Evolutionary conservation across 1,140 invertebrate genomes (phyloP).

Genomic region (Tetranychus urticae): DNA sequence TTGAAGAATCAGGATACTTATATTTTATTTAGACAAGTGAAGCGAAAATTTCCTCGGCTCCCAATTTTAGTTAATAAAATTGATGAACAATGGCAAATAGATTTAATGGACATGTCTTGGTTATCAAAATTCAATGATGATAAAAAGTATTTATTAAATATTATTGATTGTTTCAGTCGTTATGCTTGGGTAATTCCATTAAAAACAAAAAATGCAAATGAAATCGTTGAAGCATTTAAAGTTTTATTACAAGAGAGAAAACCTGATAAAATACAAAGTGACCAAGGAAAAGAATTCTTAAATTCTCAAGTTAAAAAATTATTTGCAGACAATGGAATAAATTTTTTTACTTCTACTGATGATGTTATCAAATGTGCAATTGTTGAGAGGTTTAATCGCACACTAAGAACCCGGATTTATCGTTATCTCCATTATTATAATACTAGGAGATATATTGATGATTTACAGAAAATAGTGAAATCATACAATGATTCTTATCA

Average conservation of each 20-base stretch:
- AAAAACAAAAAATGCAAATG: conserved; percentile 9
- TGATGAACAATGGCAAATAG: conserved; percentile 13
- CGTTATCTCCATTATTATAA: conserved; percentile 21
- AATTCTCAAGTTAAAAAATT: conserved; percentile 14
- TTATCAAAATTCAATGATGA: conserved; percentile 11
- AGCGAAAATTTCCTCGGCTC: conserved; percentile 12
- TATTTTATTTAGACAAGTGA: conserved; percentile 11
- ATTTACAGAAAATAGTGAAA: conserved; percentile 18
- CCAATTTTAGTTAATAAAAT: conserved; percentile 5
- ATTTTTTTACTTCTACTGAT: conserved; percentile 21
- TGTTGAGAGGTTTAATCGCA: conserved; percentile 24
- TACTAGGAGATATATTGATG: conserved; percentile 20
- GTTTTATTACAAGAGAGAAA: conserved; percentile 7
- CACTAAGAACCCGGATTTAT: conserved; percentile 24
- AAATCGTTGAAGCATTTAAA: conserved; percentile 8
- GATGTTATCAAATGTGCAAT: conserved; percentile 21
- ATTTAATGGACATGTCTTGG: conserved; percentile 12
- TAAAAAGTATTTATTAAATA: conserved; percentile 12
- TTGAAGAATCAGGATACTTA: conserved; percentile 12
- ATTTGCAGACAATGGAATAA: conserved; percentile 18
- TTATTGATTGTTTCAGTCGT: conserved; percentile 15
- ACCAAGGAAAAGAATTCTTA: conserved; percentile 6
- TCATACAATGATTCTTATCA: conserved; percentile 23
- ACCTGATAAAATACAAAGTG: conserved; percentile 5
- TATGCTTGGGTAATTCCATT: conserved; percentile 12